Conservation (phyloP, 2,888 invertebrate species). For the Ochlodes sylvanus region DNA sequence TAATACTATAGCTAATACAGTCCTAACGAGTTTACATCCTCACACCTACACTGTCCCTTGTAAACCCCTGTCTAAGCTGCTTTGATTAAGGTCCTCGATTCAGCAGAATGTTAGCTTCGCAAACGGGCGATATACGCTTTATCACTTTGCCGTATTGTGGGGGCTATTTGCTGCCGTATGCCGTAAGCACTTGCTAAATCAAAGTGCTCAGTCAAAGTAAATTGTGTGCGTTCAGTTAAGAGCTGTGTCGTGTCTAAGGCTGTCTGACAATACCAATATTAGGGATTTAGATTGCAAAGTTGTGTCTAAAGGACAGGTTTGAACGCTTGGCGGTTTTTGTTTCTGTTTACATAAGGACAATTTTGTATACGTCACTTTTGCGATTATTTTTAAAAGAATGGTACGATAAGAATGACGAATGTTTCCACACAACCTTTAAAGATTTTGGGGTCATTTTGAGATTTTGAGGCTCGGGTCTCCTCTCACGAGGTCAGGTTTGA, state of each 20-base stretch:
- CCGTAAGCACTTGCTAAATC: conserved; percentile 15
- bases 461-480: no score
- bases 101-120: conserved; percentile 10
- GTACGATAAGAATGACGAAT: no score
- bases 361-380: no score
- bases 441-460: no score
- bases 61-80: conserved; percentile 13
- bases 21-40: conserved; percentile 5
- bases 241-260: not conserved
- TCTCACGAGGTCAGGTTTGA: no score
- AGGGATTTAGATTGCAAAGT: no score
- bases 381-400: no score
- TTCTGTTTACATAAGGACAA: no score
- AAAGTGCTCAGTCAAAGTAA: conserved; percentile 6
- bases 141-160: conserved; percentile 7
- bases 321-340: no score
- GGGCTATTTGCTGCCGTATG: conserved; percentile 8
- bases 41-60: conserved; percentile 3
- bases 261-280: no score
- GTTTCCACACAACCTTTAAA: no score
- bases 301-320: no score
- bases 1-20: not conserved
- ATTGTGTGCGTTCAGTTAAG: conserved; percentile 1
- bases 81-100: conserved; percentile 10
- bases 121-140: conserved; percentile 18